A percentile compares a stretch with the other conserved stretches of the same genome.
Evolutionary conservation across 1,140 invertebrate genomes (phyloP).

Genomic region (Drosophila pandora): DNA sequence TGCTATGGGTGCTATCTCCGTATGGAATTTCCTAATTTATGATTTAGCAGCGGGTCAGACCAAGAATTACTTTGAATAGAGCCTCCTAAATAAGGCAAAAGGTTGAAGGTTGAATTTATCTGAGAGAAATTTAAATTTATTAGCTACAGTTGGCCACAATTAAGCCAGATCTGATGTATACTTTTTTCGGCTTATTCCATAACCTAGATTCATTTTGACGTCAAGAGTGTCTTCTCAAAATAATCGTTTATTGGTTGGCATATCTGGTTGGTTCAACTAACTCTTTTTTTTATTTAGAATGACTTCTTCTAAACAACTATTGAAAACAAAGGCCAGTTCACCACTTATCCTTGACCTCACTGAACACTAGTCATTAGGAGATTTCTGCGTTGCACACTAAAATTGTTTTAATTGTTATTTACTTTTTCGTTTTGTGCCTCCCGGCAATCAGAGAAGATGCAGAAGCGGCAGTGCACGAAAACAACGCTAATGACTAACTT

Average conservation of each 20-base stretch:
- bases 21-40: conserved; percentile 36
- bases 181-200: too few species aligned
- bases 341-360: conserved; percentile 71
- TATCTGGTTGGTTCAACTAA: too few species aligned
- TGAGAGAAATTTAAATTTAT: conserved; percentile 3
- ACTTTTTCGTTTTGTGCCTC: conserved; percentile 45
- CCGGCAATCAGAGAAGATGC: conserved; percentile 33
- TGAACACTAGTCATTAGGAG: conserved; percentile 61
- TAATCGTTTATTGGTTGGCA: too few species aligned
- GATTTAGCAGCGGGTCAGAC: conserved; percentile 12
- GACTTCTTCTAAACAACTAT: conserved; percentile 5
- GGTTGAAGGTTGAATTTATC: neutral
- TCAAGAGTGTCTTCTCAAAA: too few species aligned
- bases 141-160: neutral
- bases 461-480: conserved; percentile 34
- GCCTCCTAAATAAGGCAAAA: conserved; percentile 25
- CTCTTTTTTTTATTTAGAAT: too few species aligned
- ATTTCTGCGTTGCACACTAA: conserved; percentile 62
- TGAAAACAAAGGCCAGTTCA: conserved; percentile 53
- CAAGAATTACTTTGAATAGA: conserved; percentile 3
- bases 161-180: neutral
- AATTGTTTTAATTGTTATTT: conserved; percentile 79
- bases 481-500: conserved; percentile 79
- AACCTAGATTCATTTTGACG: too few species aligned
- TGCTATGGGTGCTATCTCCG: conserved; percentile 14